Conservation (phyloP, 2,113 vertebrate genomes). For the Lepisosteus osseus region DNA sequence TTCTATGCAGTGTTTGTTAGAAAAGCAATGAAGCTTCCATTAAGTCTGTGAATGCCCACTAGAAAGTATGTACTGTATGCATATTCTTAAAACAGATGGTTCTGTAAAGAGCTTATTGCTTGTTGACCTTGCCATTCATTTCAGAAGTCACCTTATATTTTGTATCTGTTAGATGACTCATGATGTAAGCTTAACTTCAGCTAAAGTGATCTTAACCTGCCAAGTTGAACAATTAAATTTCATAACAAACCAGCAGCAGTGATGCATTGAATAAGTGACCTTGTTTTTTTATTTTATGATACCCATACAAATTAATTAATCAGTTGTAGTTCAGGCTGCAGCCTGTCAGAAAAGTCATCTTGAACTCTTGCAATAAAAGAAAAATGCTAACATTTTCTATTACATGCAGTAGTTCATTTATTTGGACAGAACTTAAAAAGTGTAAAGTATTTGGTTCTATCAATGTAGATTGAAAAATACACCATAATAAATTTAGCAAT, state of each 20-base stretch:
- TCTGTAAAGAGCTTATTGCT: too few species aligned
- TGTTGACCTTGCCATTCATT: too few species aligned
- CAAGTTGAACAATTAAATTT: neutral
- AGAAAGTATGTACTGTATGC: too few species aligned
- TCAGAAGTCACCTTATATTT: too few species aligned
- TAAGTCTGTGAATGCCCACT: too few species aligned
- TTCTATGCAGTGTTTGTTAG: neutral
- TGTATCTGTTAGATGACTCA: neutral
- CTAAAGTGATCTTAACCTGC: neutral
- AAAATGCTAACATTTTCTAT: constrained; percentile 6
- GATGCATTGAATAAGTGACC: neutral
- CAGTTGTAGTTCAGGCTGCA: constrained; percentile 33
- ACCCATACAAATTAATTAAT: constrained; percentile 43
- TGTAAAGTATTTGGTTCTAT: constrained; percentile 20
- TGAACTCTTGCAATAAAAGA: constrained; percentile 34
- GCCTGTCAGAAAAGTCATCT: constrained; percentile 37
- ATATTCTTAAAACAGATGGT: too few species aligned
- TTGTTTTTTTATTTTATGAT: constrained; percentile 12
- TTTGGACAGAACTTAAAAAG: constrained; percentile 32
- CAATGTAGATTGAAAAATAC: constrained; percentile 17
- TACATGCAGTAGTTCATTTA: constrained; percentile 27
- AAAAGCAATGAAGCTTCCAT: too few species aligned
- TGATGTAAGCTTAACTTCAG: neutral
- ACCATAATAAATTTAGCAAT: neutral
- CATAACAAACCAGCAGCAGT: neutral